Percentiles rank a stretch among this genome's conserved stretches.
phyloP scores from a whole-genome alignment of 2,113 vertebrate genomes.

The Hymenochirus boettgeri region DNA sequence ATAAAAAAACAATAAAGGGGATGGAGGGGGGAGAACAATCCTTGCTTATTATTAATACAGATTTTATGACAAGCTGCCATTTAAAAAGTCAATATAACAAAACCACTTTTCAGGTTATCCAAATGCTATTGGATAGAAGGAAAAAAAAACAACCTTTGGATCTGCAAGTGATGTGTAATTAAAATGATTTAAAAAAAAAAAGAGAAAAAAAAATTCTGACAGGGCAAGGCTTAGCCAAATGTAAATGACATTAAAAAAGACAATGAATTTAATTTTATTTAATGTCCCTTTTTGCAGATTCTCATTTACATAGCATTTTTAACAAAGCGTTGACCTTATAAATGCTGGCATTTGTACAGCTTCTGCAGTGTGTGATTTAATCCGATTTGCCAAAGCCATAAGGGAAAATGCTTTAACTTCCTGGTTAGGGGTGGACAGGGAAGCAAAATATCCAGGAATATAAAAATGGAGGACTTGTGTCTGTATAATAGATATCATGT shows the following conservation, averaged over 20 bases:
- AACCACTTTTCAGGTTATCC: slow-evolving; percentile 83
- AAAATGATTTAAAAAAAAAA: slow-evolving; percentile 86
- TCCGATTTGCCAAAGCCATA: slow-evolving; percentile 91
- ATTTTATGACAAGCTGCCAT: slow-evolving; percentile 81
- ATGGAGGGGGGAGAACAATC: too few species aligned
- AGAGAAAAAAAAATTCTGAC: slow-evolving; percentile 98
- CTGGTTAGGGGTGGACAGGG: slow-evolving; percentile 84
- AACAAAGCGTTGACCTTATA: slow-evolving; percentile 99
- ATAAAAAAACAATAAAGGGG: too few species aligned
- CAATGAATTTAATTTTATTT: slow-evolving; percentile 99
- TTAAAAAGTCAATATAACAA: slow-evolving; percentile 85
- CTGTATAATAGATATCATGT: too few species aligned
- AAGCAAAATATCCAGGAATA: slow-evolving; percentile 30
- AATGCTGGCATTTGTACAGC: slow-evolving; percentile 99
- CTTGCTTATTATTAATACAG: slow-evolving; percentile 69
- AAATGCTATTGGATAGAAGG: slow-evolving; percentile 75
- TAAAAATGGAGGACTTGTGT: too few species aligned
- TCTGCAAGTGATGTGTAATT: slow-evolving; percentile 96
- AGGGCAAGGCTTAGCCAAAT: slow-evolving; percentile 98
- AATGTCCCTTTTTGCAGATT: slow-evolving; percentile 99
- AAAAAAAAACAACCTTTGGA: slow-evolving; percentile 52
- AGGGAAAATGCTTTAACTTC: slow-evolving; percentile 85
- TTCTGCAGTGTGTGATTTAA: slow-evolving; percentile 91
- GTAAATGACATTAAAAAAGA: slow-evolving; percentile 99
- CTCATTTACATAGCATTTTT: slow-evolving; percentile 99